phyloP scores from a whole-genome alignment of 53 echinoderm and acorn worm genomes.

The Apostichopus leukothele region DNA sequence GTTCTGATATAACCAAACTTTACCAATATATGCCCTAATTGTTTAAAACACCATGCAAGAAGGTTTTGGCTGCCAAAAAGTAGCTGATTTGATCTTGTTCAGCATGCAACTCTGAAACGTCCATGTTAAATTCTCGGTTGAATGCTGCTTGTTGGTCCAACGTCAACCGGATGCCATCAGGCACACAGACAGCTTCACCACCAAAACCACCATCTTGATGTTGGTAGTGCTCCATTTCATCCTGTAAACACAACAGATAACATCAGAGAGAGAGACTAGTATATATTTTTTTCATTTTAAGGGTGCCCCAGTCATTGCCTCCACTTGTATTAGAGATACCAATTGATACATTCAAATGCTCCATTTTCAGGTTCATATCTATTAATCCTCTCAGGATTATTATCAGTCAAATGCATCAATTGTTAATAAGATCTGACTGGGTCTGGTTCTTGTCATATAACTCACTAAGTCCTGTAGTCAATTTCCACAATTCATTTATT shows the following conservation, averaged over 20 bases:
- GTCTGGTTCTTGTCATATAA: not conserved
- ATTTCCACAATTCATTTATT: not conserved
- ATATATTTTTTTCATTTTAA: too few relatives aligned
- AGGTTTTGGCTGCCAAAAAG: conserved; percentile 8
- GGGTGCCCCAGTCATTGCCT: too few relatives aligned
- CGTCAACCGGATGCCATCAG: conserved; percentile 7
- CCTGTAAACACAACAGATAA: not conserved
- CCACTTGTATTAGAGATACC: too few relatives aligned
- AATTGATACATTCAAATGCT: too few relatives aligned
- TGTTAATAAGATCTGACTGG: not conserved
- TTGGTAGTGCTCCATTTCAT: conserved; percentile 20
- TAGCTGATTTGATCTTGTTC: conserved; percentile 15
- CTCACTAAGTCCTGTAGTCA: not conserved
- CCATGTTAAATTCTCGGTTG: conserved; percentile 22
- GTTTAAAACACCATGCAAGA: not conserved
- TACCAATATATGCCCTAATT: not conserved
- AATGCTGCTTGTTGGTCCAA: not conserved
- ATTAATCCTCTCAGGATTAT: too few relatives aligned
- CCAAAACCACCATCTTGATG: not conserved
- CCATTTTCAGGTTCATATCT: too few relatives aligned
- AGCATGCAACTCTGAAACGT: not conserved
- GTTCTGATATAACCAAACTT: too few relatives aligned
- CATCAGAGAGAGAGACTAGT: too few relatives aligned
- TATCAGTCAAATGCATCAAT: too few relatives aligned
- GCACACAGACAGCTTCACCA: not conserved